Evolutionary conservation across 2,888 invertebrate species (phyloP), one percentile per base, ranked within the genome.

Genomic region (Macrosiphum euphorbiae): DNA sequence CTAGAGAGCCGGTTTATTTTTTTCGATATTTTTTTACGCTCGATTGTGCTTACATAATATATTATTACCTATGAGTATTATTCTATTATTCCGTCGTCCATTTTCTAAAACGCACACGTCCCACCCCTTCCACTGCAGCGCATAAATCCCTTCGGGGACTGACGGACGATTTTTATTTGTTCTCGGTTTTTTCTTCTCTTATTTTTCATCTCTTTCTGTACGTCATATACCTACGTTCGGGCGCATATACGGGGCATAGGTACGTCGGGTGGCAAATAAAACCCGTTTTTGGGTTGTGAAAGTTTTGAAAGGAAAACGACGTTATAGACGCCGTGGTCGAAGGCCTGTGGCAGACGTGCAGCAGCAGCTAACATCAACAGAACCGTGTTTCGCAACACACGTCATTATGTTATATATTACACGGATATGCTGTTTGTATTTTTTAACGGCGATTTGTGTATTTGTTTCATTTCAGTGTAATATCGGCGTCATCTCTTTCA

Each of bases 261-360:
- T 44, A 16, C 13, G 5, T n/a, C 55, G 85, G 35, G 55, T 24
- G 47, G 89, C 58, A 50, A 41, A 44, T 28, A 85, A 86, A 93
- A 93, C 92, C 0, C 28, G 92, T 93, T 93, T 93, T 92, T 24
- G 84, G 67, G 88, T 93, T 93, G 89, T 93, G 92, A 88, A 93
- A 93, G 93, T 94, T 86, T 93, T 50, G 88, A 92, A 78, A 88
- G 88, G 88, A 78, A 92, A 88, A 92, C 88, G 35, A 92, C 88
- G 35, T 41, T 44, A 44, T 5, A n/a, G 55, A 44, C 26, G 47
- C 26, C 35, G 26, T 78, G 7, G 35, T 50, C 87, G 91, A 87
- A 44, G 47, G 55, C 52, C 52, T 13, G 20, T 41, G 50, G 44
- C 78, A 67, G 10, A 50, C 90, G n/a, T 44, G 16, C 47, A 28